Percentiles rank a stretch among this genome's conserved stretches.
These are phyloP conservation scores for Pangasianodon hypophthalmus DNA, from an alignment of 2,113 vertebrate genomes.

Conservation along the genomic window DNA sequence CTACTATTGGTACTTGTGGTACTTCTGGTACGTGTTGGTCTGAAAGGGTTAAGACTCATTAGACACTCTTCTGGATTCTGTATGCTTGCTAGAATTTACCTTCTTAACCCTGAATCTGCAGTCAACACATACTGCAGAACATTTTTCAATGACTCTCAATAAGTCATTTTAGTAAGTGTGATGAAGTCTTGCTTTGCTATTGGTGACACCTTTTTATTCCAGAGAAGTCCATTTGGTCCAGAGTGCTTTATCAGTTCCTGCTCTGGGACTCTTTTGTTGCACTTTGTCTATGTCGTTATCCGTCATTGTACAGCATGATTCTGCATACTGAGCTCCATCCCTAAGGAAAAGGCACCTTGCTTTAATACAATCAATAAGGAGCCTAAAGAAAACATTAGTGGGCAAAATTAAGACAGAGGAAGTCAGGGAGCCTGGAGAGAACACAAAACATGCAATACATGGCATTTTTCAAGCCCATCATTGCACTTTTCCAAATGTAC, in stretches of 20 bases:
- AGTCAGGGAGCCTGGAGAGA: background rate
- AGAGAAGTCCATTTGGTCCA: background rate
- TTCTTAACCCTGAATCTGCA: background rate
- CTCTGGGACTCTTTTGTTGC: background rate
- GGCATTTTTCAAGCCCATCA: background rate
- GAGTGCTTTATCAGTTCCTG: constrained; percentile 11
- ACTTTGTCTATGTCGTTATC: constrained; percentile 9
- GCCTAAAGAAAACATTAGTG: background rate
- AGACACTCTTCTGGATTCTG: background rate
- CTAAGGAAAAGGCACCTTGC: constrained; percentile 32
- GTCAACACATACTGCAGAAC: background rate
- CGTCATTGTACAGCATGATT: background rate
- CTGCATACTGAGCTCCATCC: background rate
- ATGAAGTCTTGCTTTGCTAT: background rate
- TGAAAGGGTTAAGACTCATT: background rate
- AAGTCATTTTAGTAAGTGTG: background rate
- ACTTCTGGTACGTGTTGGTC: background rate
- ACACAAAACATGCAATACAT: background rate
- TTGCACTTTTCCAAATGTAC: background rate
- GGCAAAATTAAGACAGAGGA: background rate
- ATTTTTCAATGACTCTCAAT: background rate
- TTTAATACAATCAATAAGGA: constrained; percentile 40
- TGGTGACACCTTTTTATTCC: constrained; percentile 16
- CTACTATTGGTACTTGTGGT: background rate
- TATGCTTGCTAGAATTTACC: background rate